Percentiles rank a stretch among this genome's conserved stretches.
Evolutionary conservation across 2,113 vertebrate genomes (phyloP).

Genomic region (Phyllopteryx taeniolatus): DNA sequence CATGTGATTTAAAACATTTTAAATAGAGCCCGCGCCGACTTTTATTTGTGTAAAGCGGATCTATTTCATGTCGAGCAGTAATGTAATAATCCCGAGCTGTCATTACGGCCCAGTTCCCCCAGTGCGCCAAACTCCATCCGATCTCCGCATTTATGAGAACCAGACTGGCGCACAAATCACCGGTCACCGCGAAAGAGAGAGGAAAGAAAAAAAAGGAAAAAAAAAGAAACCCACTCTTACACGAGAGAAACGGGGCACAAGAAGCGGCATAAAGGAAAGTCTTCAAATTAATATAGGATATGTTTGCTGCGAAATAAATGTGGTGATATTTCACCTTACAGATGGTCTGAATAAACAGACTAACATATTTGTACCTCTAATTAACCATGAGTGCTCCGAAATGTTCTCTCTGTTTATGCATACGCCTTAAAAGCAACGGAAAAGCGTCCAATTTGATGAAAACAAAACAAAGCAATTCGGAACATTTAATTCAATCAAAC

Average conservation of each 20-base stretch:
- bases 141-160: conserved; percentile 72
- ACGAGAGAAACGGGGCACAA: conserved; percentile 48
- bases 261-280: conserved; percentile 59
- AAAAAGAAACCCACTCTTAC: conserved; percentile 20
- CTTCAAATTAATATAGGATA: conserved; percentile 73
- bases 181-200: conserved; percentile 28
- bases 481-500: neutral
- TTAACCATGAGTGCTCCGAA: conserved; percentile 24
- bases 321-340: conserved; percentile 62
- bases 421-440: neutral
- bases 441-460: neutral
- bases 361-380: conserved; percentile 68
- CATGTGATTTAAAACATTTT: conserved; percentile 78
- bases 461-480: neutral
- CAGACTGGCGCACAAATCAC: conserved; percentile 66
- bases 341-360: conserved; percentile 65
- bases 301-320: conserved; percentile 64
- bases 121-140: conserved; percentile 64
- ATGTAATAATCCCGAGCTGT: conserved; percentile 81
- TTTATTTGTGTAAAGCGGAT: conserved; percentile 79
- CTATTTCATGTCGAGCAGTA: conserved; percentile 77
- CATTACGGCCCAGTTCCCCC: conserved; percentile 67
- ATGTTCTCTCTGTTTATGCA: conserved; percentile 40
- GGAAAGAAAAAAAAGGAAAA: neutral
- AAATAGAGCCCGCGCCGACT: conserved; percentile 69